These are phyloP conservation scores for Rhagonycha lutea DNA, from an alignment of 2,888 invertebrate genomes.

Conservation along the genomic window DNA sequence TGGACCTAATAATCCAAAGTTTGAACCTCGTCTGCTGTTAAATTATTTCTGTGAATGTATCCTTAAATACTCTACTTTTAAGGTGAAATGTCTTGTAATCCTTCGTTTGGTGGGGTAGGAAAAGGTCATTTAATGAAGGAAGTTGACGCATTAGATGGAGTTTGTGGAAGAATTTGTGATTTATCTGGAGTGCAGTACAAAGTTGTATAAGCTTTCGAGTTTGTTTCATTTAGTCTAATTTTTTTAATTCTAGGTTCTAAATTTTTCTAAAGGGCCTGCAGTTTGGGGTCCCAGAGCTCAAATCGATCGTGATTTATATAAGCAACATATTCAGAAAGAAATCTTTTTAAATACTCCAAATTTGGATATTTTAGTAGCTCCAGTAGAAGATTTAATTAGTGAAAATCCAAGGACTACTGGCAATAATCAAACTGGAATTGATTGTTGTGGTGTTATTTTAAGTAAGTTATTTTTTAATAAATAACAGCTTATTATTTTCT, in stretches of 20 bases:
- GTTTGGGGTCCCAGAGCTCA: conserved; percentile 89
- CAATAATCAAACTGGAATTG: conserved; percentile 37
- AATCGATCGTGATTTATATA: conserved; percentile 83
- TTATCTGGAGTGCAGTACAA: conserved; percentile 80
- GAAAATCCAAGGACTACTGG: conserved; percentile 45
- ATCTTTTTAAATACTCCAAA: conserved; percentile 65
- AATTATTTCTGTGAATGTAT: no score
- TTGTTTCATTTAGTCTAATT: background rate
- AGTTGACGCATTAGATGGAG: conserved; percentile 85
- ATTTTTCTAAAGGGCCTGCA: conserved; percentile 81
- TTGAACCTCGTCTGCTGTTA: background rate
- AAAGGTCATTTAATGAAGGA: conserved; percentile 88
- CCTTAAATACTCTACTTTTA: conserved; percentile 29
- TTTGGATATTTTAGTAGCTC: conserved; percentile 68
- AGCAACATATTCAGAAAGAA: conserved; percentile 73
- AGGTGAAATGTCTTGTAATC: conserved; percentile 94
- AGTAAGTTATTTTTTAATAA: conserved; percentile 46
- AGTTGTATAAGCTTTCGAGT: conserved; percentile 48
- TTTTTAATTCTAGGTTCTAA: conserved; percentile 62
- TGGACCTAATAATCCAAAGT: no score
- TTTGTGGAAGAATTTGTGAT: conserved; percentile 82
- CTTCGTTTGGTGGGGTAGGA: conserved; percentile 90
- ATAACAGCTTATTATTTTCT: background rate
- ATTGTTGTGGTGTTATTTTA: conserved; percentile 60
- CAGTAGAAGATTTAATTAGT: conserved; percentile 80